phyloP scores from a whole-genome alignment of 2,797 vertebrate genomes.

The Liasis olivaceus region DNA sequence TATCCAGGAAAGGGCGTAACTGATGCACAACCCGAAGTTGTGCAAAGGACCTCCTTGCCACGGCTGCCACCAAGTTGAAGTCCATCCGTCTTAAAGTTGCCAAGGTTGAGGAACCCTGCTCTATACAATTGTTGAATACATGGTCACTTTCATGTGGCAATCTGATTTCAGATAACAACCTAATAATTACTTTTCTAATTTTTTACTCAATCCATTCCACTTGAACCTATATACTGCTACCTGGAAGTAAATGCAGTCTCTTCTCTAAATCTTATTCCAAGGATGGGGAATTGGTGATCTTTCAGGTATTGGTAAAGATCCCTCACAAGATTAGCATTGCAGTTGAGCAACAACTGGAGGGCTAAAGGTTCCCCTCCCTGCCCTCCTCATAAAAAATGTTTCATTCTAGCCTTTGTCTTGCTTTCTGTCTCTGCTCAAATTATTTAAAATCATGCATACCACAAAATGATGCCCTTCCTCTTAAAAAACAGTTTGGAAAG shows the following conservation, averaged over 20 bases:
- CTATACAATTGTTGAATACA: background rate
- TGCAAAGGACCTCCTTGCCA: too few species aligned
- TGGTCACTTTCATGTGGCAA: background rate
- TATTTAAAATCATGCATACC: conserved; percentile 17
- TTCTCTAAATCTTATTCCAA: background rate
- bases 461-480: conserved; percentile 8
- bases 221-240: too few species aligned
- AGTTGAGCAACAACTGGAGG: too few species aligned
- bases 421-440: background rate
- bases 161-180: background rate
- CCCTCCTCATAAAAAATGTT: background rate
- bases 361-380: background rate
- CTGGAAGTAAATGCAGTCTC: background rate
- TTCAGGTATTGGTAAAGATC: too few species aligned
- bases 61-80: too few species aligned
- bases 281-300: background rate
- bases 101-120: too few species aligned
- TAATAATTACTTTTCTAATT: background rate
- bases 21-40: too few species aligned
- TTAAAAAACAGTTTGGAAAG: conserved; percentile 10
- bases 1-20: too few species aligned
- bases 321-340: too few species aligned
- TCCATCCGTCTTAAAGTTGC: too few species aligned
- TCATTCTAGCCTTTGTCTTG: background rate
- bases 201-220: background rate